Base-by-base conservation (phyloP, 1,140 invertebrate species). In the Anoplolepis gracilipes region DNA sequence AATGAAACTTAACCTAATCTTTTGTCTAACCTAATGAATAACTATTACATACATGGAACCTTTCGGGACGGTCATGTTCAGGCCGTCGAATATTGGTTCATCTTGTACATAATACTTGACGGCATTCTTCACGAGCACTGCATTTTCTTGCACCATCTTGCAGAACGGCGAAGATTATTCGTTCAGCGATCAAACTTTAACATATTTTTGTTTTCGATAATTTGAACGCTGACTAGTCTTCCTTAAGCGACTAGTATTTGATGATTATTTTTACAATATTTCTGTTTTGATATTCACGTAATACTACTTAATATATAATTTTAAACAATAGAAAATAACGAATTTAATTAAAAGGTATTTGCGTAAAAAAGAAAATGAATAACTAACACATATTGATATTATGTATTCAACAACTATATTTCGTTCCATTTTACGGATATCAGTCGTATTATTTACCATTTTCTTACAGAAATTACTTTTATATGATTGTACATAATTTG, bases 51-150 rank as follows among this genome's bases (percentile, higher is more conserved):
- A 97, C 96, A 97, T 97, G 25, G 95, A 95, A 46, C 96, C 96
- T 85, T 95, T 95, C 0, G 95, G 93, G 1, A 97, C 96, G 2
- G 94, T 96, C 95, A 97, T 96, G 87, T 95, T 96, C 13, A 97
- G 93, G 28, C 95, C 95, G 67, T 96, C 94, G 3, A 97, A 93
- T n/a, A 90, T 19, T 93, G 92, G 19, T 92, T 93, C 67, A 94
- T 93, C 19, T 96, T 13, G 1, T 19, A 19, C 96, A 89, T 97
- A 97, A 82, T 90, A 92, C 91, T 97, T 97, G 82, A 91, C 93
- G 0, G 96, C 96, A 55, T 96, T 93, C 42, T 94, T 92, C 0
- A 97, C 95, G 39, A 94, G 91, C 4, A 97, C 95, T 5, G 96
- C 96, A 30, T 88, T 25, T 53, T 88, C 6, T 19, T 2, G 5